Percentiles rank a stretch among this genome's conserved stretches.
phyloP scores from a whole-genome alignment of 1,140 invertebrate genomes.

The Luehdorfia chinensis region DNA sequence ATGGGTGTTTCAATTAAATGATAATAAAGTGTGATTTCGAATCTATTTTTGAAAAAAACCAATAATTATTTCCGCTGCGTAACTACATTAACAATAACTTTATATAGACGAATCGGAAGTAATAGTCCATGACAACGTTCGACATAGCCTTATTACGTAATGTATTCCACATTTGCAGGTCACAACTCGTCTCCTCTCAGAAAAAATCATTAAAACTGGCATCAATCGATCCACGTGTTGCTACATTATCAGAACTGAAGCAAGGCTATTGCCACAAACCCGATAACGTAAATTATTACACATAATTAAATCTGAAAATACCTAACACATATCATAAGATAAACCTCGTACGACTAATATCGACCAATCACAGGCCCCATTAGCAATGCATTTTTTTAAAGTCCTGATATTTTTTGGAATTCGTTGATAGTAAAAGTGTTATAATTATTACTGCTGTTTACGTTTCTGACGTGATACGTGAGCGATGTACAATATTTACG shows the following conservation, averaged over 20 bases:
- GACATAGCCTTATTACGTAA: conserved; percentile 12
- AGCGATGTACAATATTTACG: not conserved
- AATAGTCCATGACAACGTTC: not conserved
- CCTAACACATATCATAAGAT: conserved; percentile 10
- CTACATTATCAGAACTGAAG: conserved; percentile 5
- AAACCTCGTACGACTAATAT: conserved; percentile 23
- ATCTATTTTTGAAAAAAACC: too few species aligned
- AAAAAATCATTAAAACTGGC: conserved; percentile 5
- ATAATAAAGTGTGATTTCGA: too few species aligned
- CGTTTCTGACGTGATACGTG: not conserved
- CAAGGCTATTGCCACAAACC: not conserved
- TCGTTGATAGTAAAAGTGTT: conserved; percentile 1
- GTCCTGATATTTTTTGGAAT: not conserved
- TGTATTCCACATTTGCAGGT: not conserved
- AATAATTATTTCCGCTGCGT: too few species aligned
- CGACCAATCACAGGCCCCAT: conserved; percentile 21
- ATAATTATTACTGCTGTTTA: conserved; percentile 1
- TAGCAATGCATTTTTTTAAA: not conserved
- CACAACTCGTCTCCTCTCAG: not conserved
- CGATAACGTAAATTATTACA: conserved; percentile 14
- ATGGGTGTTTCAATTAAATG: too few species aligned
- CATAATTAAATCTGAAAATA: conserved; percentile 14
- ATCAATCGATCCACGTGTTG: conserved; percentile 2
- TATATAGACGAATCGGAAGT: too few species aligned
- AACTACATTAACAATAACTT: too few species aligned